Conservation (phyloP, 2,113 vertebrate species). For the Ranitomeya variabilis region DNA sequence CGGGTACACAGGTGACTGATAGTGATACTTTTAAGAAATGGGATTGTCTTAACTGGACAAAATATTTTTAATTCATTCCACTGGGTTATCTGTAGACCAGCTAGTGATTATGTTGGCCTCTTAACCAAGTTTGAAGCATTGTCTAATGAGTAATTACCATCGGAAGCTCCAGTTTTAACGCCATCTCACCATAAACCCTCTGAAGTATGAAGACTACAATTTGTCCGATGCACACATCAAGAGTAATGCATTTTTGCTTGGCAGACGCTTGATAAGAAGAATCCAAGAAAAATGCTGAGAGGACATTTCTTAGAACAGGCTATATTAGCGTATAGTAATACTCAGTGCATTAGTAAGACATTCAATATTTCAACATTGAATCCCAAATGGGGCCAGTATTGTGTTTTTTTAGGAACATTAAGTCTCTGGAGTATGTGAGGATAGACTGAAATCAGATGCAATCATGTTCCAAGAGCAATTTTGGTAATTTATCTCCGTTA, state of each 20-base stretch:
- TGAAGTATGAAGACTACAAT: constrained; percentile 4
- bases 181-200: neutral
- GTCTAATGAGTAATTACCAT: neutral
- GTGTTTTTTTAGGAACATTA: constrained; percentile 45
- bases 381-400: constrained; percentile 42
- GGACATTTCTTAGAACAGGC: constrained; percentile 20
- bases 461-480: constrained; percentile 49
- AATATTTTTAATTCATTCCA: neutral
- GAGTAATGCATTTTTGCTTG: constrained; percentile 14
- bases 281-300: constrained; percentile 32
- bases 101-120: neutral
- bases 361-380: constrained; percentile 35
- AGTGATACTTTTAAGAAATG: neutral
- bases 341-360: constrained; percentile 27
- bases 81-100: neutral
- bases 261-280: constrained; percentile 29
- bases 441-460: constrained; percentile 52
- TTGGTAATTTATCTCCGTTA: constrained; percentile 52
- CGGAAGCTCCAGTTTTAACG: neutral
- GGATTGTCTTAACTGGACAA: neutral
- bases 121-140: neutral
- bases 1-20: no score
- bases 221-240: neutral
- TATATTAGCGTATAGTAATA: constrained; percentile 25
- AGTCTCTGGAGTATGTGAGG: constrained; percentile 46